Percentiles rank a stretch among this genome's conserved stretches.
phyloP scores from a whole-genome alignment of 2,797 vertebrate species.

The Toxotes lorentzi region DNA sequence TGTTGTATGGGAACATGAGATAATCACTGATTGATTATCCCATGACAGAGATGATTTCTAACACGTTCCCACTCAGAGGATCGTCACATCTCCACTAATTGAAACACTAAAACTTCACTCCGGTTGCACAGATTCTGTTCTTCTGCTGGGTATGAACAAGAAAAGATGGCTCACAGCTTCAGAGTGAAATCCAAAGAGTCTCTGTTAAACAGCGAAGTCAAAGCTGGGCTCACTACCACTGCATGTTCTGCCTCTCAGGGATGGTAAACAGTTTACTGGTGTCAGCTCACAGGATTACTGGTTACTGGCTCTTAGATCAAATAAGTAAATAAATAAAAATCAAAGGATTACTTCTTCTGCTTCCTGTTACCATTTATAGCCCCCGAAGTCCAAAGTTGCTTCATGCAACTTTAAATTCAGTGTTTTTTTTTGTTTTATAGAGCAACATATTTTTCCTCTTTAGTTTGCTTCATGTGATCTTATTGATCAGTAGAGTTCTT shows the following conservation, averaged over 20 bases:
- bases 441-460: not conserved
- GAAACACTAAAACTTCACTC: constrained; percentile 22
- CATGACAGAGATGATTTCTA: constrained; percentile 7
- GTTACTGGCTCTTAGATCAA: constrained; percentile 13
- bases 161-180: constrained; percentile 24
- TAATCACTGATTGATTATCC: constrained; percentile 4
- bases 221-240: constrained; percentile 14
- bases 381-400: not conserved
- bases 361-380: not conserved
- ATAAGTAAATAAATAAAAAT: constrained; percentile 1
- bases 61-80: constrained; percentile 7
- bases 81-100: constrained; percentile 7
- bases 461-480: constrained; percentile 36
- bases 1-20: not conserved
- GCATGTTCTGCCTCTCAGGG: constrained; percentile 12
- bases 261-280: constrained; percentile 27
- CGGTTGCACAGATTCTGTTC: constrained; percentile 13
- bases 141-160: constrained; percentile 20
- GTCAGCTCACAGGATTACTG: constrained; percentile 8
- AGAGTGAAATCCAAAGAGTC: constrained; percentile 23
- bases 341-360: not conserved
- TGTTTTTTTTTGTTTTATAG: not conserved
- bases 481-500: constrained; percentile 47
- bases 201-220: constrained; percentile 16
- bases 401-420: not conserved